Percentiles rank a stretch among this genome's conserved stretches.
phyloP scores from a whole-genome alignment of 1,140 invertebrate genomes.

The Ceratoteleas bidentatus region DNA sequence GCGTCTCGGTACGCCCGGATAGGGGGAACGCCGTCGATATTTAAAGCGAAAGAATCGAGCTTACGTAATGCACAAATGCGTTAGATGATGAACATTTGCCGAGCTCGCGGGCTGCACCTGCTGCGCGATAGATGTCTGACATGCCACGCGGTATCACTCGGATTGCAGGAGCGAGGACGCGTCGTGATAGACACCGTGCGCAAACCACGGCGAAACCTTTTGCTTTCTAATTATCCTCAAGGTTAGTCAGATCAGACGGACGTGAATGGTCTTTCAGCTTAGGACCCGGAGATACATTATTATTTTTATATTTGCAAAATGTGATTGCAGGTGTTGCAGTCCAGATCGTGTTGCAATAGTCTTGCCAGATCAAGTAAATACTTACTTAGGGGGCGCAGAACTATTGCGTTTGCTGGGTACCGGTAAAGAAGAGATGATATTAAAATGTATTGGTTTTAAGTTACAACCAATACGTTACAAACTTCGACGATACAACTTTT shows the following conservation, averaged over 20 bases:
- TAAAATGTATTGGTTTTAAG: too few relatives aligned
- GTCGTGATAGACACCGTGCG: slow-evolving; percentile 72
- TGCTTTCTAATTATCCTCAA: slow-evolving; percentile 79
- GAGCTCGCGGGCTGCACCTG: slow-evolving; percentile 56
- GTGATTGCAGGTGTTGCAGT: too few relatives aligned
- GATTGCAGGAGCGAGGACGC: slow-evolving; percentile 74
- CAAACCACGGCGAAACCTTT: slow-evolving; percentile 70
- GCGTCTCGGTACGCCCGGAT: slow-evolving; percentile 18
- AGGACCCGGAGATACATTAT: slow-evolving; percentile 6
- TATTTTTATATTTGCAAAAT: too few relatives aligned
- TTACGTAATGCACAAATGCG: slow-evolving; percentile 57
- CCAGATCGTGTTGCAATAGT: too few relatives aligned
- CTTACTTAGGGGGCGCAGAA: too few relatives aligned
- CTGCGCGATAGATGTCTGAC: slow-evolving; percentile 59
- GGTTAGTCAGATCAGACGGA: slow-evolving; percentile 62
- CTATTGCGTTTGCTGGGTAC: too few relatives aligned
- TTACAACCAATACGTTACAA: too few relatives aligned
- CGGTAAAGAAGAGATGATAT: too few relatives aligned
- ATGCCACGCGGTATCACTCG: slow-evolving; percentile 50
- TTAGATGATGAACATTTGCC: slow-evolving; percentile 55
- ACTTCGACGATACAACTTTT: too few relatives aligned
- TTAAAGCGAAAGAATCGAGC: slow-evolving; percentile 37
- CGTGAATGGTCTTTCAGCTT: slow-evolving; percentile 14
- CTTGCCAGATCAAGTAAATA: too few relatives aligned
- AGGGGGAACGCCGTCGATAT: slow-evolving; percentile 38